A percentile compares a stretch with the other conserved stretches of the same genome.
Evolutionary conservation across 2,797 vertebrate species (phyloP).

Genomic region (Acanthiza pusilla): DNA sequence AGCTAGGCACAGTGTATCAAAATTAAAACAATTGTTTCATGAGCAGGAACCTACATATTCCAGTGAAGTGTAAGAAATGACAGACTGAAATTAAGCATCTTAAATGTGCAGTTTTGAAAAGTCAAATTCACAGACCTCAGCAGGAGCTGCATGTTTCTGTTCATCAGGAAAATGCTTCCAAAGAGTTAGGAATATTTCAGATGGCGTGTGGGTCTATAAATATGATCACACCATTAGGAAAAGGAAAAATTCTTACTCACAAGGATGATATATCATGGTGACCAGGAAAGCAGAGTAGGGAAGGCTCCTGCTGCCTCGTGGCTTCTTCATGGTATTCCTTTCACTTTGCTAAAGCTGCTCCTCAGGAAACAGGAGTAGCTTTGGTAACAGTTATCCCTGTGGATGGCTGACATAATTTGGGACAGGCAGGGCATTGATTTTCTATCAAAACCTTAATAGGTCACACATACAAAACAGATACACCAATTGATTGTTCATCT

Average conservation of each 20-base stretch:
- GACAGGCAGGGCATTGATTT: background rate
- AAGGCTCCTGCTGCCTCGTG: background rate
- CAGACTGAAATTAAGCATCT: background rate
- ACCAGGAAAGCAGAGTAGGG: background rate
- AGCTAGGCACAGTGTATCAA: background rate
- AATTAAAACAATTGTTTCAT: background rate
- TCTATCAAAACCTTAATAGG: background rate
- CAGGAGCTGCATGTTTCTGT: background rate
- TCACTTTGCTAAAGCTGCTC: background rate
- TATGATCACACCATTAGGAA: background rate
- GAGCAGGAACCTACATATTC: background rate
- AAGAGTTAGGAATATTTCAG: background rate
- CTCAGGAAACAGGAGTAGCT: background rate
- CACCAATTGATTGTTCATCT: background rate
- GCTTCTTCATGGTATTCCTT: background rate
- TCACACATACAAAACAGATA: background rate
- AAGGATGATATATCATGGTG: background rate
- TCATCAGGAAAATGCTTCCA: background rate
- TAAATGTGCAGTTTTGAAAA: background rate
- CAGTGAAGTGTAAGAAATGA: background rate
- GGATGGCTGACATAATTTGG: background rate
- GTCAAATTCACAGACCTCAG: background rate
- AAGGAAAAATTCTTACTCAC: constrained; percentile 3
- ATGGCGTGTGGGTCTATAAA: background rate
- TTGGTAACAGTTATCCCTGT: background rate